Base-by-base conservation (phyloP, 2,888 invertebrate genomes). In the Priapulus caudatus region DNA sequence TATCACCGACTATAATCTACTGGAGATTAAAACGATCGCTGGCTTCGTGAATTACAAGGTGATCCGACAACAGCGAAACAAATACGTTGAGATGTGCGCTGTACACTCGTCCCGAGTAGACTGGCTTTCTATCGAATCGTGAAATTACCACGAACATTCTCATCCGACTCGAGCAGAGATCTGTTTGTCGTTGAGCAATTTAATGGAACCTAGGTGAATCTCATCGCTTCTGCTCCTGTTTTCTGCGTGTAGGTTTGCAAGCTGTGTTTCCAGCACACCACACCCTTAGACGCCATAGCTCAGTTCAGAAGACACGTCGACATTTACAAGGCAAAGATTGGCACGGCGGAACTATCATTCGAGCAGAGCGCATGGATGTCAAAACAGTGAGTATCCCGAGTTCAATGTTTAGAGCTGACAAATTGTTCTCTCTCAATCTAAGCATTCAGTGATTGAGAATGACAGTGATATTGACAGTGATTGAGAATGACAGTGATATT, bases 331-430 rank as follows among this genome's bases (percentile, higher is more conserved):
- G 64, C 62, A 16, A 64, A 67, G 52, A 61, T 82, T 58, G 95
- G 93, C 2, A 83, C 84, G 52, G 81, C 82, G 58, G 89, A 88
- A 64, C 75, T 92, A 52, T 76, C 82, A 16, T 95, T 97, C 75
- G 97, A 98, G 70, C 93, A 95, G 73, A 82, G 86, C 73, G 88
- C 89, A 2, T 97, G 93, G 93, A 79, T 95, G 69, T 85, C 89
- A 18, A 84, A 86, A 74, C 93, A 95, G 80, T 92, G 77, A 77
- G 81, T 75, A 15, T 19, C 19, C 19, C 19, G 15, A 45, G 46
- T 15, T 18, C 46, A 10, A 45, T 15, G 10, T 15, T 45, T 15
- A 10, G 15, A n/a, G 5, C 46, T 48, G 48, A 46, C 45, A 10
- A 20, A 45, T 48, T 46, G 5, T 48, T 20, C 44, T 43, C 24